These are phyloP conservation scores for Mormyrus iriodes DNA, from an alignment of 2,113 vertebrate species.

Conservation along the genomic window DNA sequence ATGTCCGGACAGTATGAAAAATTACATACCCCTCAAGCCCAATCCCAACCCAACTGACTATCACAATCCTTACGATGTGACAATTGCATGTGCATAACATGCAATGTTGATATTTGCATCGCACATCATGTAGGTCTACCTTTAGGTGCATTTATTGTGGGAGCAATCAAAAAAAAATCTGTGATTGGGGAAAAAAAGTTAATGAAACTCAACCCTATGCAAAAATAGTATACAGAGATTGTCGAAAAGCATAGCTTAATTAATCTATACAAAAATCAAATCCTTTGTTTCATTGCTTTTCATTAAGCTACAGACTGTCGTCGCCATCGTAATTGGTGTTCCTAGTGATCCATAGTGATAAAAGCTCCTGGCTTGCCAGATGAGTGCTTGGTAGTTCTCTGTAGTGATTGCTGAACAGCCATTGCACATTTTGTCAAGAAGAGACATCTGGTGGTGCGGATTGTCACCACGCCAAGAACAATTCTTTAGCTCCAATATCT, in stretches of 20 bases:
- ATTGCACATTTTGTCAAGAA: background rate
- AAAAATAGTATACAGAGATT: background rate
- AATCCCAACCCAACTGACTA: background rate
- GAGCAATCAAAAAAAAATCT: background rate
- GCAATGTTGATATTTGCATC: background rate
- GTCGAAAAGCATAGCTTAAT: background rate
- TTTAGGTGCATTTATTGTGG: background rate
- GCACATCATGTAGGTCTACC: background rate
- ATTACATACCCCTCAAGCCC: background rate
- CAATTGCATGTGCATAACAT: background rate
- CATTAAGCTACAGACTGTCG: background rate
- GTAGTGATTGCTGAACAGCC: background rate
- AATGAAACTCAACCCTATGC: background rate
- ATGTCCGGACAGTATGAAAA: background rate
- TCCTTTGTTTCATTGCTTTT: background rate
- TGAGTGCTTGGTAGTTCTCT: background rate
- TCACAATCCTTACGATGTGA: background rate
- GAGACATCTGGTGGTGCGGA: background rate
- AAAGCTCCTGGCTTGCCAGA: background rate
- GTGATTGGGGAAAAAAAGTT: background rate
- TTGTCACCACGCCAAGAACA: background rate
- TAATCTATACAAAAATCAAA: background rate
- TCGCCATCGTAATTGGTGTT: background rate
- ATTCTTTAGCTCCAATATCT: background rate
- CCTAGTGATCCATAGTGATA: background rate